Conservation (phyloP, 2,113 vertebrate genomes). For the Asarcornis scutulata region DNA sequence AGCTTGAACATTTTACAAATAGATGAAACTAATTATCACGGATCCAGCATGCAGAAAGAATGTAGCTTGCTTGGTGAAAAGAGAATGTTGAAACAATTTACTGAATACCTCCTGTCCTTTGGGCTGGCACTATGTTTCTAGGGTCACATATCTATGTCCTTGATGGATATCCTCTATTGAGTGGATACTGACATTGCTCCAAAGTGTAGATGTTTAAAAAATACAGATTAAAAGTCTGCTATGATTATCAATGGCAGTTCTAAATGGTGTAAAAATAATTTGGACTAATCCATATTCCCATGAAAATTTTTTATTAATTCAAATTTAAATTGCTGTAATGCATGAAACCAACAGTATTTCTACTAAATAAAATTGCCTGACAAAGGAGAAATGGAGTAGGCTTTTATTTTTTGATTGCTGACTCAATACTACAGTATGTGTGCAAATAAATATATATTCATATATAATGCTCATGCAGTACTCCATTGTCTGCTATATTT, state of each 20-base stretch:
- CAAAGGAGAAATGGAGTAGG: constrained; percentile 16
- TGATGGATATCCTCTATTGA: constrained; percentile 46
- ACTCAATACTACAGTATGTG: not conserved
- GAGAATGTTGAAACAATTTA: constrained; percentile 61
- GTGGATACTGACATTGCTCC: not conserved
- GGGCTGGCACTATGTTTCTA: constrained; percentile 58
- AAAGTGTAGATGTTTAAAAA: constrained; percentile 54
- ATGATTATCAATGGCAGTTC: constrained; percentile 10
- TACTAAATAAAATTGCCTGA: constrained; percentile 52
- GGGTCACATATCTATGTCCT: constrained; percentile 41
- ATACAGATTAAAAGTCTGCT: constrained; percentile 57
- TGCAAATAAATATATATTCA: not conserved
- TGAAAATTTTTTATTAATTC: constrained; percentile 33
- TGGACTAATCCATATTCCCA: constrained; percentile 58
- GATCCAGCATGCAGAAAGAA: constrained; percentile 57
- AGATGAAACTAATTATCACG: constrained; percentile 64
- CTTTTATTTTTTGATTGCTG: not conserved
- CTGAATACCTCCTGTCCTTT: constrained; percentile 41
- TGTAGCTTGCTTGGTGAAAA: constrained; percentile 62
- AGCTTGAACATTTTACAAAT: constrained; percentile 15
- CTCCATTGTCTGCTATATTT: not conserved
- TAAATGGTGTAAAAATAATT: constrained; percentile 68
- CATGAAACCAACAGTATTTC: constrained; percentile 50
- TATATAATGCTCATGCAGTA: not conserved
- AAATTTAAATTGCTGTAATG: constrained; percentile 35